phyloP scores from a whole-genome alignment of 2,797 vertebrate genomes.

The Notamacropus eugenii region DNA sequence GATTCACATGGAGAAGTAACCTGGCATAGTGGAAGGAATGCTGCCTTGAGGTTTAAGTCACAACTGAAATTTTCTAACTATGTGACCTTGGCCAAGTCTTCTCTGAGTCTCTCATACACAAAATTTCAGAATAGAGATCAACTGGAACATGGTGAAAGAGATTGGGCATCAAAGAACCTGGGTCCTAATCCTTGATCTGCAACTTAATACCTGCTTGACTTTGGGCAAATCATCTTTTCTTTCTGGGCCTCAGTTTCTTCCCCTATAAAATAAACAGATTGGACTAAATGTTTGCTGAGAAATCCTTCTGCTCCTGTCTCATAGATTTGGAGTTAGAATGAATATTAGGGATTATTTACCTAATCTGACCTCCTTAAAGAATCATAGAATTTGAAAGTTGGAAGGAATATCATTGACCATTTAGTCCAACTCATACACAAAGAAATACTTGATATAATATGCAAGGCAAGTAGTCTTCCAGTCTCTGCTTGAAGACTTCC shows the following conservation, averaged over 20 bases:
- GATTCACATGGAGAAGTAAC: not conserved
- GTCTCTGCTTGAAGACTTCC: not conserved
- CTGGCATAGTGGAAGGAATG: not conserved
- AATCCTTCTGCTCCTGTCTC: not conserved
- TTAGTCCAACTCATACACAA: not conserved
- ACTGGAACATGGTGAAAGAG: not conserved
- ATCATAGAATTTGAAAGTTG: not conserved
- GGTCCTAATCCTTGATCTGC: not conserved
- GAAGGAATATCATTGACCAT: not conserved
- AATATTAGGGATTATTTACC: not conserved
- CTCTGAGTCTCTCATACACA: not conserved
- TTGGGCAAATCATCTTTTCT: not conserved
- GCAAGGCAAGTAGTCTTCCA: not conserved
- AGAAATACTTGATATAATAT: not conserved
- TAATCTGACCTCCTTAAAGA: not conserved
- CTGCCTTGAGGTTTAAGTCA: not conserved
- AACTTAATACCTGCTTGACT: not conserved
- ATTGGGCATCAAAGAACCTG: not conserved
- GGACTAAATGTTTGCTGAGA: not conserved
- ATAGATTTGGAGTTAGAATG: not conserved
- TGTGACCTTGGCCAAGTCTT: not conserved
- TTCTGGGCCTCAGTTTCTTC: not conserved
- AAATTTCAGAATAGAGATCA: not conserved
- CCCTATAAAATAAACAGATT: not conserved
- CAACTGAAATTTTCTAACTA: not conserved